Evolutionary conservation across 2,888 invertebrate species (phyloP), one percentile per base, ranked within the genome.

Genomic region (Muscina levida): DNA sequence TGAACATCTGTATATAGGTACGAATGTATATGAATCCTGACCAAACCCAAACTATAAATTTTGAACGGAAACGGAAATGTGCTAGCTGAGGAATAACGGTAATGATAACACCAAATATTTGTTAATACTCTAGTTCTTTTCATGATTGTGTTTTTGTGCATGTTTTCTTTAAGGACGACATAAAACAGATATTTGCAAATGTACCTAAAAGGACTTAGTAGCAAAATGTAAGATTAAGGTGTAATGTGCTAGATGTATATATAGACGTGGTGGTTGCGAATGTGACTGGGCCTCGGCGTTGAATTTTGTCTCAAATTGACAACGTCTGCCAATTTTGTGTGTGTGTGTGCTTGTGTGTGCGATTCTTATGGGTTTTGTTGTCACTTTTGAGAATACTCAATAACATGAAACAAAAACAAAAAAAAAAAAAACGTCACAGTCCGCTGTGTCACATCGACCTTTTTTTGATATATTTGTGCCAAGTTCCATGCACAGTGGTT

Each of bases 1-100:
- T 13, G 22, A n/a, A n/a, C n/a, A n/a, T n/a, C n/a, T 42, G 62
- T 42, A 19, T 62, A 39, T 46, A 51, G 17, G 10, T n/a, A n/a
- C n/a, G n/a, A n/a, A n/a, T 51, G 15, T 46, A 15, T 13, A 17
- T 59, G 42, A 42, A 42, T 37, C 19, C 62, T 42, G 62, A 42
- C 62, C 62, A 62, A 62, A 62, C 62, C 62, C 62, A 62, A 62
- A 62, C 62, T 42, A 62, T 42, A 62, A 62, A 42, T 62, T 62
- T 22, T 19, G 19, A 62, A 62, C 62, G 62, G 62, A 62, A 62
- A 62, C 62, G 62, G 62, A 62, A 42, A 19, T 37, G 10, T 62
- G 39, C 22, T 62, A 22, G 62, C n/a, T 37, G 62, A 62, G 39
- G 19, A 15, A 39, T 62, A 62, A 62, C 62, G 62, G 42, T 62